Base-by-base conservation (phyloP, 2,797 vertebrate genomes). In the Ispidina picta region DNA sequence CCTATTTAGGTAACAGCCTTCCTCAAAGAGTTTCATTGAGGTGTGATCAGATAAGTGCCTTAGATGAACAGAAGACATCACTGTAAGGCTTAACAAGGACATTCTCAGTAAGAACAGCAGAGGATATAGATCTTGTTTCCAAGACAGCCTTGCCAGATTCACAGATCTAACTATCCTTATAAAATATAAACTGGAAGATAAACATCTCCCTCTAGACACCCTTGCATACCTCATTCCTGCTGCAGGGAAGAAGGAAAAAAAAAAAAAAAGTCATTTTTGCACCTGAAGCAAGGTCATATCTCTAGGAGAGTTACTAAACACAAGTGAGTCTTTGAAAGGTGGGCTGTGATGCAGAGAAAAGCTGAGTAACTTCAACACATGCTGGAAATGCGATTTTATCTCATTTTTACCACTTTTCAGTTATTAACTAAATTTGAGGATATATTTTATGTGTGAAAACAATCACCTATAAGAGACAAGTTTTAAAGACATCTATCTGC, bases 111-210 rank as follows among this genome's bases (percentile, higher is more conserved):
- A 82, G 46, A 85, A 55, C 69, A 72, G 63, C 76, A 48, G 1
- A 59, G 70, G 85, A 89, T 89, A 83, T 23, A 78, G 89, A 75
- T 88, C 89, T 91, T 63, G 70, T 93, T 95, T 86, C 93, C 85
- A 88, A 35, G 62, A 52, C 19, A 86, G 63, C 63, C 69, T 58
- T 93, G 94, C 62, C 73, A 92, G 65, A 87, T 92, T 26, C 33
- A 44, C 79, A 80, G 62, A 93, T 90, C 37, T 63, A 85, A 35
- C 2, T 12, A 94, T 77, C 65, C 84, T 85, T 63, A 89, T 64
- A 90, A 39, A 39, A 39, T 15, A 83, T 68, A 56, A 86, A 56
- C 41, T 52, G 49, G 15, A 64, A 65, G 87, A 94, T 68, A 92
- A 52, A 52, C 0, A 22, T 58, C 84, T 92, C 48, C 65, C 49